Percentiles rank a stretch among this genome's conserved stretches.
phyloP scores from a whole-genome alignment of 2,888 invertebrate species.

The Mechanitis mazaeus region DNA sequence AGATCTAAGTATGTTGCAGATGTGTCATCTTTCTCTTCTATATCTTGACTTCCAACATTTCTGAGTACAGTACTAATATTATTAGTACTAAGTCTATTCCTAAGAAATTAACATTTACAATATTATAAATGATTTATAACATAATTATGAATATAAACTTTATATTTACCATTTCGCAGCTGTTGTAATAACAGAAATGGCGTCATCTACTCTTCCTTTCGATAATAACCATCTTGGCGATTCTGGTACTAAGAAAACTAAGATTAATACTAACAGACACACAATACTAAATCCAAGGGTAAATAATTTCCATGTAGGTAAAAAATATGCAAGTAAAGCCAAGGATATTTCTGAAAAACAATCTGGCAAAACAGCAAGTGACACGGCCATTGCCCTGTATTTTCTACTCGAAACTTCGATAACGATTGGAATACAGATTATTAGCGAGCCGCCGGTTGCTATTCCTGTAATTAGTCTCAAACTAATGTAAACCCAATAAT shows the following conservation, averaged over 20 bases:
- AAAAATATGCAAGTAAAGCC: conserved; percentile 42
- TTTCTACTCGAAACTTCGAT: conserved; percentile 77
- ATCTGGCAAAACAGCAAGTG: conserved; percentile 39
- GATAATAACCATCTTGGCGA: conserved; percentile 56
- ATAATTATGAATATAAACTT: neutral
- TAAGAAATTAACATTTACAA: conserved; percentile 30
- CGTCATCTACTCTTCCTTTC: conserved; percentile 40
- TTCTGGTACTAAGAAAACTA: conserved; percentile 45
- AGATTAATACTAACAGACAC: conserved; percentile 35
- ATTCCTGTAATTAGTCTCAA: conserved; percentile 81
- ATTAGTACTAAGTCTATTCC: conserved; percentile 40
- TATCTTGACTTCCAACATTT: conserved; percentile 35
- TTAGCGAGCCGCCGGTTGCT: conserved; percentile 85
- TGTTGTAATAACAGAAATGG: conserved; percentile 39
- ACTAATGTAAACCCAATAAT: conserved; percentile 70
- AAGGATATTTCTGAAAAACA: conserved; percentile 37
- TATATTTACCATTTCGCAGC: conserved; percentile 49
- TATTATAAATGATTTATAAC: neutral
- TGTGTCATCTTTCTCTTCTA: conserved; percentile 31
- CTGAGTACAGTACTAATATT: conserved; percentile 40
- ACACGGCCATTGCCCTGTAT: conserved; percentile 52
- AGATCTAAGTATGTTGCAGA: conserved; percentile 41
- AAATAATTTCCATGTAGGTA: conserved; percentile 43
- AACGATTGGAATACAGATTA: conserved; percentile 60
- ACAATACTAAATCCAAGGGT: conserved; percentile 36